phyloP scores from a whole-genome alignment of 1,140 invertebrate genomes.

The Oreohelix idahoensis region DNA sequence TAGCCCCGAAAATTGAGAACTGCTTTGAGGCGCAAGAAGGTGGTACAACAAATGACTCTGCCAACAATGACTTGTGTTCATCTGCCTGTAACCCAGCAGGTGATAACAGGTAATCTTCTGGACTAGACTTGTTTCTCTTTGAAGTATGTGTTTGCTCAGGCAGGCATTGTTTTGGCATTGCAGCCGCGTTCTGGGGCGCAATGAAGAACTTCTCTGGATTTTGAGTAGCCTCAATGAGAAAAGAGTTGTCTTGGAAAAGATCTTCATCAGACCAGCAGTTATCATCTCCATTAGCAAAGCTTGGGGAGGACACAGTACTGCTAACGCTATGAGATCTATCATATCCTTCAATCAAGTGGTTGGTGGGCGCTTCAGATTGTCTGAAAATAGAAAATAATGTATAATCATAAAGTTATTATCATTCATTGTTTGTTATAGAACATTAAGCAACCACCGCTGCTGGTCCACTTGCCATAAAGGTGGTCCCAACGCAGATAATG shows the following conservation, averaged over 20 bases:
- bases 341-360: neutral
- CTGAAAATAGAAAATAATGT: neutral
- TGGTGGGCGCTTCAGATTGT: neutral
- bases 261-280: constrained; percentile 36
- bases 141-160: no score
- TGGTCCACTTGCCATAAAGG: no score
- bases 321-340: neutral
- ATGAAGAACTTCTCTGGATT: constrained; percentile 27
- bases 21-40: neutral
- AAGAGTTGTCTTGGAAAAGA: constrained; percentile 30
- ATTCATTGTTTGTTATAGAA: no score
- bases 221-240: constrained; percentile 26
- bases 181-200: neutral
- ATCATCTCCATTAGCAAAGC: neutral
- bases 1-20: neutral
- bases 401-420: no score
- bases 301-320: neutral
- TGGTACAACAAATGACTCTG: neutral
- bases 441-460: no score
- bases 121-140: neutral
- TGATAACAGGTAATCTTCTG: neutral
- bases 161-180: neutral
- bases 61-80: neutral
- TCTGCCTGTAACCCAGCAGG: neutral
- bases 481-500: no score